Conservation (phyloP, 2,888 invertebrate species). For the Microplitis deprimator region DNA sequence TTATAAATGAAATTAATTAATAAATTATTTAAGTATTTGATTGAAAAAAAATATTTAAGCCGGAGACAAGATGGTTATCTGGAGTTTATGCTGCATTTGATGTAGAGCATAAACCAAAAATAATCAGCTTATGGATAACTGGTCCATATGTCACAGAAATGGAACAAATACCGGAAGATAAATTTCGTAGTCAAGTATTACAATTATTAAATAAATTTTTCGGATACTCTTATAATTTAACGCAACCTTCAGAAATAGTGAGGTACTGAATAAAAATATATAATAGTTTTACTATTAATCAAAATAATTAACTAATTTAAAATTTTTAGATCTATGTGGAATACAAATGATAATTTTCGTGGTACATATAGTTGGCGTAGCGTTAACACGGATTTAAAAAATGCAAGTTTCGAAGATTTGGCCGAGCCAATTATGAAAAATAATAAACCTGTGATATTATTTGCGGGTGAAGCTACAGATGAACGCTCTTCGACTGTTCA, state of each 20-base stretch:
- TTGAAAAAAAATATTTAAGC: constrained; percentile 1
- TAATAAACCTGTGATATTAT: constrained; percentile 73
- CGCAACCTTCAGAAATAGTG: constrained; percentile 71
- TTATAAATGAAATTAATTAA: not conserved
- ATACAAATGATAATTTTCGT: constrained; percentile 77
- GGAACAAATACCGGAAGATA: constrained; percentile 75
- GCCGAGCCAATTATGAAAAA: constrained; percentile 72
- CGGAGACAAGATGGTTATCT: constrained; percentile 75
- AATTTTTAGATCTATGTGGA: constrained; percentile 78
- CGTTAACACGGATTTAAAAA: constrained; percentile 71
- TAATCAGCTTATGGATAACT: constrained; percentile 78
- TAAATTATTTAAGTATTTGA: not conserved
- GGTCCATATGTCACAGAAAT: constrained; percentile 76
- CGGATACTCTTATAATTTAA: constrained; percentile 72
- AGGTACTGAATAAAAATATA: constrained; percentile 68
- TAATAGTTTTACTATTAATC: not conserved
- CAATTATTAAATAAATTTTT: constrained; percentile 73
- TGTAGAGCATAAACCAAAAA: constrained; percentile 75
- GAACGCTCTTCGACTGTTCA: constrained; percentile 78
- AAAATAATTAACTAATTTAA: too few relatives aligned
- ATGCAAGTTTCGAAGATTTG: constrained; percentile 72
- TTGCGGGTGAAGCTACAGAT: constrained; percentile 79
- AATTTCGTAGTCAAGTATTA: constrained; percentile 72
- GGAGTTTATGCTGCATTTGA: constrained; percentile 77
- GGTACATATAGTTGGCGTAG: constrained; percentile 81